Conservation (phyloP, 1,140 invertebrate genomes). For the Nylanderia fulva region DNA sequence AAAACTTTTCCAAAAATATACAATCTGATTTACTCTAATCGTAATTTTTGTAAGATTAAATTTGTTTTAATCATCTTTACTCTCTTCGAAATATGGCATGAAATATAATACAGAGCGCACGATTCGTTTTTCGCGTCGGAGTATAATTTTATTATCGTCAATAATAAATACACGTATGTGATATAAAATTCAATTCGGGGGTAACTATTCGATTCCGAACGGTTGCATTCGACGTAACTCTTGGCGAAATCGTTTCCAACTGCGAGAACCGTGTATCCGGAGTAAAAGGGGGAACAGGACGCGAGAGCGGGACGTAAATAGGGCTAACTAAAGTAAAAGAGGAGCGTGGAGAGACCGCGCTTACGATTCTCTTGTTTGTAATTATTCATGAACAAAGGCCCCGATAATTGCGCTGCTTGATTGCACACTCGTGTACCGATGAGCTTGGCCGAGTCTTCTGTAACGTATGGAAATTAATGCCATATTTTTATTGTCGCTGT, state of each 20-base stretch:
- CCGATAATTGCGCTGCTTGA: slow-evolving; percentile 81
- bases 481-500: slow-evolving; percentile 77
- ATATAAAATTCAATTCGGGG: slow-evolving; percentile 52
- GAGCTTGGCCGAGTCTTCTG: slow-evolving; percentile 72
- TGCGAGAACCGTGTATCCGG: slow-evolving; percentile 29
- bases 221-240: slow-evolving; percentile 59
- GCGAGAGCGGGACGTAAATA: slow-evolving; percentile 62
- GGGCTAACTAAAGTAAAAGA: slow-evolving; percentile 65
- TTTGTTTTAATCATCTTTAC: too few relatives aligned
- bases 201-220: slow-evolving; percentile 68
- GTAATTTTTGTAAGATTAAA: background rate
- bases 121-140: background rate
- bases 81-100: background rate
- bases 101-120: too few relatives aligned
- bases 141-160: slow-evolving; percentile 5
- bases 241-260: slow-evolving; percentile 33
- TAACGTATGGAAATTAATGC: slow-evolving; percentile 80
- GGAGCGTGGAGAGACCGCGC: slow-evolving; percentile 62
- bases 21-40: background rate
- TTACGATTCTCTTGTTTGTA: slow-evolving; percentile 78
- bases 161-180: background rate
- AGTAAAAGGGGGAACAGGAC: slow-evolving; percentile 48
- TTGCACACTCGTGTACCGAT: slow-evolving; percentile 79
- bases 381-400: slow-evolving; percentile 83
- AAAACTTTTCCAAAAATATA: too few relatives aligned